Conservation (phyloP, 2,113 vertebrate species). For the Leptobrachium ailaonicum region DNA sequence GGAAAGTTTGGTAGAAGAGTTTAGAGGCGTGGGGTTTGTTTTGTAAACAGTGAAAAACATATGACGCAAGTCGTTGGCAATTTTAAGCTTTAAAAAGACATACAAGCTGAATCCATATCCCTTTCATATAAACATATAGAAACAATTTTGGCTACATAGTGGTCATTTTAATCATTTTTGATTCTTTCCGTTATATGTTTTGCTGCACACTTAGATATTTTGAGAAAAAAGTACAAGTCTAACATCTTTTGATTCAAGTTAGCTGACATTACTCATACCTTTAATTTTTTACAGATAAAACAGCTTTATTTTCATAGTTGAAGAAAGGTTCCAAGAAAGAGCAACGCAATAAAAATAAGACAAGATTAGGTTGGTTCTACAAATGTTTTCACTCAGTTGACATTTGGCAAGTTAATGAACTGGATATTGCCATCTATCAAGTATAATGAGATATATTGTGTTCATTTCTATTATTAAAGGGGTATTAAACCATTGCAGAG, state of each 20-base stretch:
- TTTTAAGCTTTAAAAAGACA: no score
- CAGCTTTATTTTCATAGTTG: not conserved
- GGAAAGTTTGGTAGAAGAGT: no score
- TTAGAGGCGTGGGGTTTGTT: no score
- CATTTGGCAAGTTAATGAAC: not conserved
- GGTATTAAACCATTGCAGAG: not conserved
- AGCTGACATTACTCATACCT: not conserved
- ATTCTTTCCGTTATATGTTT: no score
- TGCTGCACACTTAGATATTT: no score
- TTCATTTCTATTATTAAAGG: not conserved
- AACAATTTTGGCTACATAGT: no score
- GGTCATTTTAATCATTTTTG: no score
- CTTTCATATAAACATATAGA: no score
- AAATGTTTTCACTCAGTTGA: not conserved
- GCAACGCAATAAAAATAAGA: not conserved
- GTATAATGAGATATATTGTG: not conserved
- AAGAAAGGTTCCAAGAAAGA: conserved; percentile 13
- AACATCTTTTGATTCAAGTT: conserved; percentile 4
- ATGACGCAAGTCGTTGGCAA: no score
- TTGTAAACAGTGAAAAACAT: no score
- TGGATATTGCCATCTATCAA: not conserved
- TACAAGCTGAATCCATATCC: no score
- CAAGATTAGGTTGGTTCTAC: not conserved
- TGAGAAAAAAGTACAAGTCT: not conserved
- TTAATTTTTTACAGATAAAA: not conserved